Conservation (phyloP, 2,888 invertebrate genomes). For the Oligia strigilis region DNA sequence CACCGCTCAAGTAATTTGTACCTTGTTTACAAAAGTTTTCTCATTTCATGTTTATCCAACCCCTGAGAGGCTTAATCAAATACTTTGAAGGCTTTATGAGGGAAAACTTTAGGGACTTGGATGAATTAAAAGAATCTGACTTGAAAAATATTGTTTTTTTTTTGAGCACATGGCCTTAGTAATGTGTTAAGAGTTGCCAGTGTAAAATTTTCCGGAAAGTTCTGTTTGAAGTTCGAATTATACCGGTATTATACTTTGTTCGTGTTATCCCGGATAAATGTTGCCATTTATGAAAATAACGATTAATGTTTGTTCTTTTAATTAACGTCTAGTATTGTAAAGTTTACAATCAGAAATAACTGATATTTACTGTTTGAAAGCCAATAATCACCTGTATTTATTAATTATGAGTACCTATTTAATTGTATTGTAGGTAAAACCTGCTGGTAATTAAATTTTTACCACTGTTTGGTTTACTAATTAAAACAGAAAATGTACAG, state of each 20-base stretch:
- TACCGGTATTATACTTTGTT: constrained; percentile 3
- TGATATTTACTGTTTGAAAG: not conserved
- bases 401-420: constrained; percentile 23
- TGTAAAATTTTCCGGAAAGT: constrained; percentile 15
- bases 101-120: constrained; percentile 69
- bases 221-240: constrained; percentile 12
- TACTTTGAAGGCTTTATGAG: constrained; percentile 75
- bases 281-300: constrained; percentile 26
- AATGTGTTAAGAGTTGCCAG: constrained; percentile 47
- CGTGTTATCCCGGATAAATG: constrained; percentile 2
- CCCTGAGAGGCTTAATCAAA: constrained; percentile 77
- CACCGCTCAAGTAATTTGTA: constrained; percentile 73
- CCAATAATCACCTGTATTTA: not conserved
- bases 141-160: constrained; percentile 58
- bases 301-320: not conserved
- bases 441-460: not conserved
- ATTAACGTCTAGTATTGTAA: not conserved
- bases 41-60: constrained; percentile 76
- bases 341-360: not conserved
- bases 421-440: not conserved
- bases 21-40: constrained; percentile 75
- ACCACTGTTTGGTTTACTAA: not conserved
- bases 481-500: not conserved
- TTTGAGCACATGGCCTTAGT: constrained; percentile 27
- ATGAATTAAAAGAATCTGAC: constrained; percentile 70